Evolutionary conservation across 2,888 invertebrate genomes (phyloP).

Genomic region (Hydraecia micacea): DNA sequence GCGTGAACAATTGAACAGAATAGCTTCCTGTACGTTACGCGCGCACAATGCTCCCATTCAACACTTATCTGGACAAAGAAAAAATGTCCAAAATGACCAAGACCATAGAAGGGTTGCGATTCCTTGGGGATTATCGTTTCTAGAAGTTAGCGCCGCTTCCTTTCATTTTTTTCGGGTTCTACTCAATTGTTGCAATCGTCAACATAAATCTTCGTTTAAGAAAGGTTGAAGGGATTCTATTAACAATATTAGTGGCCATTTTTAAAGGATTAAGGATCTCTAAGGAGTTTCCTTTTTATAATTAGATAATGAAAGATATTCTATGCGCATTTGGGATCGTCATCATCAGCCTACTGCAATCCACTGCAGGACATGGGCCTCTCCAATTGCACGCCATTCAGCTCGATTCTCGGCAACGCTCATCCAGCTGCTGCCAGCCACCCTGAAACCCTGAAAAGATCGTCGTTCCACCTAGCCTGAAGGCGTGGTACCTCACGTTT

Average conservation of each 20-base stretch:
- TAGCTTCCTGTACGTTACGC: slow-evolving; percentile 85
- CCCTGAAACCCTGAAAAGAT: too few species aligned
- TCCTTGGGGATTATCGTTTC: slow-evolving; percentile 82
- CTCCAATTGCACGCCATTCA: neutral
- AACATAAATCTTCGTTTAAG: slow-evolving; percentile 66
- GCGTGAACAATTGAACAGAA: slow-evolving; percentile 83
- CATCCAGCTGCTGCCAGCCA: neutral
- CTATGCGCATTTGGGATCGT: neutral
- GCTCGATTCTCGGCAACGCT: neutral
- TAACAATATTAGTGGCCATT: slow-evolving; percentile 54
- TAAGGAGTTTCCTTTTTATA: slow-evolving; percentile 26
- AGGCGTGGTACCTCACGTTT: neutral
- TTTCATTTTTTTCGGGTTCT: slow-evolving; percentile 60
- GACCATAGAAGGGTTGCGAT: slow-evolving; percentile 78
- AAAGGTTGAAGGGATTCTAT: slow-evolving; percentile 52
- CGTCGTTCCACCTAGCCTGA: neutral
- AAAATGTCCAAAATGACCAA: slow-evolving; percentile 65
- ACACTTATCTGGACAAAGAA: slow-evolving; percentile 75
- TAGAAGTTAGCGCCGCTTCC: slow-evolving; percentile 83
- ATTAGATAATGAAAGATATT: neutral
- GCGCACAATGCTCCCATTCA: slow-evolving; percentile 84
- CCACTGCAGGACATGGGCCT: neutral
- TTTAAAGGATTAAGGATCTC: slow-evolving; percentile 41
- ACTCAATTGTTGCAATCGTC: slow-evolving; percentile 72
- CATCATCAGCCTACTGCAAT: neutral